These are phyloP conservation scores for Drosophila pseudoobscura DNA, from an alignment of 1,140 invertebrate species.

Conservation along the genomic window DNA sequence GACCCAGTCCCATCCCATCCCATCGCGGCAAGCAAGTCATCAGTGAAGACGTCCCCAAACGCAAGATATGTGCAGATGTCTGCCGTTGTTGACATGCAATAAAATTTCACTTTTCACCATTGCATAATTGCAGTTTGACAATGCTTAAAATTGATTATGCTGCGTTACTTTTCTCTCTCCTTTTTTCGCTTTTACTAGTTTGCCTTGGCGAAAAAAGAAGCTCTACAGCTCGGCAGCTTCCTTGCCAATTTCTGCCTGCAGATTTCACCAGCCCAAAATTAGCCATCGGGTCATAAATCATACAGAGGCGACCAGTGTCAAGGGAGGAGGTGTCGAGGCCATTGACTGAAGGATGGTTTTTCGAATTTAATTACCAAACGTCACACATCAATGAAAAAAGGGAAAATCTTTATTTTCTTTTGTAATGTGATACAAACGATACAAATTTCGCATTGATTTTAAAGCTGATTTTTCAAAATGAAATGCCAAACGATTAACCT, in stretches of 20 bases:
- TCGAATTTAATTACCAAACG: neutral
- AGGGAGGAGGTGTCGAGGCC: conserved; percentile 29
- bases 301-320: conserved; percentile 32
- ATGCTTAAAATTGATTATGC: conserved; percentile 81
- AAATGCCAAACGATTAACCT: too few species aligned
- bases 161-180: conserved; percentile 10
- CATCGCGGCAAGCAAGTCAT: conserved; percentile 61
- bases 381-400: too few species aligned
- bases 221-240: conserved; percentile 25
- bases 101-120: conserved; percentile 80
- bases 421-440: too few species aligned
- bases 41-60: conserved; percentile 69
- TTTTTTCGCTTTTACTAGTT: conserved; percentile 33
- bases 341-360: neutral
- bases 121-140: conserved; percentile 81
- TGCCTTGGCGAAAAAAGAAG: conserved; percentile 30
- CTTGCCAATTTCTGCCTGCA: conserved; percentile 36
- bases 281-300: conserved; percentile 69
- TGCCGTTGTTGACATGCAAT: conserved; percentile 72
- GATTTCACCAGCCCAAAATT: conserved; percentile 74
- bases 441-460: too few species aligned
- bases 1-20: conserved; percentile 1
- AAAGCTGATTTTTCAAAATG: too few species aligned
- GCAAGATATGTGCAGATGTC: conserved; percentile 56
- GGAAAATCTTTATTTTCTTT: too few species aligned